Conservation (phyloP, 2,797 vertebrate genomes). For the Acanthurus leucopareius region DNA sequence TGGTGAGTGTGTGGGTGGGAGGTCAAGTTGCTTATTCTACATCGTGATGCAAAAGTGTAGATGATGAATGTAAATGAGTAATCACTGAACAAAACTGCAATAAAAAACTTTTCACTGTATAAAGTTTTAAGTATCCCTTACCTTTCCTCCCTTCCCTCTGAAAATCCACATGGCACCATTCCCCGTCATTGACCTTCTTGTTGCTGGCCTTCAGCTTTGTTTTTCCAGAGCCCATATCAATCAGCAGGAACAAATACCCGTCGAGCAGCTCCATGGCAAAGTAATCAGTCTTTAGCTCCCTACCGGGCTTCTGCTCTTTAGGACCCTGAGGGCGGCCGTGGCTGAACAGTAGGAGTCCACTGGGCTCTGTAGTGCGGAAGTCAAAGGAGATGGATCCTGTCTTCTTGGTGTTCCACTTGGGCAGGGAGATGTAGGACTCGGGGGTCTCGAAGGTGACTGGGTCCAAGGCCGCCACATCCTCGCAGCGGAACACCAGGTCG, state of each 20-base stretch:
- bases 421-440: constrained; percentile 90
- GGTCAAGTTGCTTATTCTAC: no score
- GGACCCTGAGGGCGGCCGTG: constrained; percentile 87
- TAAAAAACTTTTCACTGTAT: neutral
- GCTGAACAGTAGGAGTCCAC: constrained; percentile 93
- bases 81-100: neutral
- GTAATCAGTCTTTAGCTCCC: constrained; percentile 89
- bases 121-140: constrained; percentile 62
- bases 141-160: constrained; percentile 95
- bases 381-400: constrained; percentile 95
- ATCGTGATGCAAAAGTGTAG: neutral
- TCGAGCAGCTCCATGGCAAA: constrained; percentile 95
- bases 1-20: no score
- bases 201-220: constrained; percentile 93
- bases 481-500: constrained; percentile 93
- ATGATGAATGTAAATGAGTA: neutral
- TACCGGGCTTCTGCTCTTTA: constrained; percentile 82
- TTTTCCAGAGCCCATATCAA: constrained; percentile 95
- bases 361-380: constrained; percentile 94
- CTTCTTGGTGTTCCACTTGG: constrained; percentile 93
- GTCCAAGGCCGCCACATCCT: constrained; percentile 92
- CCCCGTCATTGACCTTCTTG: constrained; percentile 96
- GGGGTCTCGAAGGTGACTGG: constrained; percentile 92
- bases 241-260: constrained; percentile 93
- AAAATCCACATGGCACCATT: constrained; percentile 97